A percentile compares a stretch with the other conserved stretches of the same genome.
These are phyloP conservation scores for Drosophila biarmipes DNA, from an alignment of 1,140 invertebrate genomes.

Conservation along the genomic window DNA sequence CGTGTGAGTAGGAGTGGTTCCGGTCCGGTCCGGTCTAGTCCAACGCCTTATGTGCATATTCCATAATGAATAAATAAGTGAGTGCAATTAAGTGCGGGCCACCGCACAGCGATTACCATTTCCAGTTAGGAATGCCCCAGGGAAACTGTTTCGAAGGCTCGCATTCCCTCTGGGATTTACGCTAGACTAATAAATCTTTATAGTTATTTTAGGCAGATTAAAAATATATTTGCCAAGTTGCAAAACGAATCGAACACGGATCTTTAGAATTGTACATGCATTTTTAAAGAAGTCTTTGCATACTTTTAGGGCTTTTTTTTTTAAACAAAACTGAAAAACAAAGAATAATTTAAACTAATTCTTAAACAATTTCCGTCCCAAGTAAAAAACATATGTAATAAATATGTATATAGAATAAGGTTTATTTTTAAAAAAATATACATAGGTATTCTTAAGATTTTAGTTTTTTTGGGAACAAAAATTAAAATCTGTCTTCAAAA, in stretches of 20 bases:
- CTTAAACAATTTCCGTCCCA: no score
- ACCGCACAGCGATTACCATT: constrained; percentile 11
- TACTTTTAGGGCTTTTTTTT: not conserved
- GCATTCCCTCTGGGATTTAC: constrained; percentile 7
- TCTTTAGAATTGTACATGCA: not conserved
- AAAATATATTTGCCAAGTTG: no score
- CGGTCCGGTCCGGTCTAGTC: not conserved
- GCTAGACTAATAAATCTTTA: not conserved
- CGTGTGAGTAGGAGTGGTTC: constrained; percentile 63
- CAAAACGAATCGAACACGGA: not conserved
- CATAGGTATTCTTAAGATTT: no score
- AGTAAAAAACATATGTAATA: no score
- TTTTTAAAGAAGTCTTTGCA: not conserved
- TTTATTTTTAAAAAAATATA: no score
- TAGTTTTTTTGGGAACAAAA: no score
- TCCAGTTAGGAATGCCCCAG: not conserved
- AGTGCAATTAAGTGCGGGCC: constrained; percentile 53
- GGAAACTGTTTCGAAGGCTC: not conserved
- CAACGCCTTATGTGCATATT: constrained; percentile 33
- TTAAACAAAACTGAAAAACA: not conserved
- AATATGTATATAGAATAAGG: no score
- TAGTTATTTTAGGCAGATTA: no score
- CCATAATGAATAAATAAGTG: constrained; percentile 67
- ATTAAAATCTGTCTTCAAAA: not conserved
- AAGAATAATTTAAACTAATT: no score